Evolutionary conservation across 1,140 invertebrate species (phyloP), one percentile per base, ranked within the genome.

Genomic region (Armadillidium nasatum): DNA sequence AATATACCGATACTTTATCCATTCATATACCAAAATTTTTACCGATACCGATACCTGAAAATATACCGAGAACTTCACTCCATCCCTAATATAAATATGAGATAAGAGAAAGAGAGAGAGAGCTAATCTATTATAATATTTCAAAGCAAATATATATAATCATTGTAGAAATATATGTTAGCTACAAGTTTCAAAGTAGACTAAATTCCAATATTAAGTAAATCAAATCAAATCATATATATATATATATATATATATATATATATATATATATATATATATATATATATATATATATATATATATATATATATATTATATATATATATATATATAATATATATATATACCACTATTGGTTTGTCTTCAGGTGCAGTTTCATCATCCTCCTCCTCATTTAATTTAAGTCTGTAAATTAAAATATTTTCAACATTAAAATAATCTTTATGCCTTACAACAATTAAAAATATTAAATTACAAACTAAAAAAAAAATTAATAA

Each of bases 381-480:
- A 2, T 60, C 50, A 2, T 60, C 50, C 7, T 60, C 50, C 2
- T 60, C 50, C 7, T 60, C 50, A 60, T 60, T 60, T 60, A 7
- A 60, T 60, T 60, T 60, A 15, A 60, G 19, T 60, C 50, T 60
- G 50, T 15, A 60, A 60, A 60, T 60, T 60, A 60, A 7, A 60
- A 19, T 10, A 23, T 33, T 70, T 6, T 44, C 68, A 70, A 13
- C 44, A 33, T 70, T 0, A 33, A 4, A n/a, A 23, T 7, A 70
- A n/a, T 15, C 44, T 70, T 70, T 44, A 7, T 7, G 13, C 15
- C 68, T 23, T 3, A 13, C 1, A 60, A 60, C 7, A 60, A 4
- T 60, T 60, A 7, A 60, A 60, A 60, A 60, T 19, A 1, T 60
- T 15, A 2, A 2, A 60, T 7, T 7, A 60, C 7, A 60, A 60